phyloP scores from a whole-genome alignment of 1,140 invertebrate genomes.

The Brachystomella parvula region DNA sequence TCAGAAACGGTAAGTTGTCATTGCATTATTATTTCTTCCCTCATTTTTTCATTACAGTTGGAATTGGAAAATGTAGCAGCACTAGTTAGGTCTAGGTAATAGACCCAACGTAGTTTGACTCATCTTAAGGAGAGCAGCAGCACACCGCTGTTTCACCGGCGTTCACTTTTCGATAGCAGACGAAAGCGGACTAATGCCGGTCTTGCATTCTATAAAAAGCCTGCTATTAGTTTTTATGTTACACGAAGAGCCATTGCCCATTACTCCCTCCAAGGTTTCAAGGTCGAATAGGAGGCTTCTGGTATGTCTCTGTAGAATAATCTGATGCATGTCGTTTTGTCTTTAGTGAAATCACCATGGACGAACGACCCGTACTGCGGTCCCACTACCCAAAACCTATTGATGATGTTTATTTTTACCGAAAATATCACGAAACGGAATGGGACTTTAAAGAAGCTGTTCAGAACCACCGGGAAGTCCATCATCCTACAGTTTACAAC shows the following conservation, averaged over 20 bases:
- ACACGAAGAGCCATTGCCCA: neutral
- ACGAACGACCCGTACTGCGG: constrained; percentile 47
- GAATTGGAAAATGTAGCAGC: neutral
- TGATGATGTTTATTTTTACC: constrained; percentile 60
- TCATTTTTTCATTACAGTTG: too few species aligned
- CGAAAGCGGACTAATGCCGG: too few species aligned
- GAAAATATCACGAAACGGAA: constrained; percentile 53
- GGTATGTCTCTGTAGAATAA: neutral
- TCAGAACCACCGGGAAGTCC: constrained; percentile 60
- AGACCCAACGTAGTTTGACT: too few species aligned
- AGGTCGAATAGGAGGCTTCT: neutral
- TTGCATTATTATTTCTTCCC: too few species aligned
- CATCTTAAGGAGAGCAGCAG: neutral
- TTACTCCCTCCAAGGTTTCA: neutral
- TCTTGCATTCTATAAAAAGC: too few species aligned
- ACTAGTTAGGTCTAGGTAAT: neutral
- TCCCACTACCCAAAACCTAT: constrained; percentile 48
- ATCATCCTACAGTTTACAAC: constrained; percentile 68
- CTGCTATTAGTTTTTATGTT: too few species aligned
- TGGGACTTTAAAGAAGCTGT: constrained; percentile 65
- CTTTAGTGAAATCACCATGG: constrained; percentile 17
- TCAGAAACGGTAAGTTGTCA: constrained; percentile 44
- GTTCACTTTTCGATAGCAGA: too few species aligned
- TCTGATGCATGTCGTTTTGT: neutral
- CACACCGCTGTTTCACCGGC: neutral